A percentile compares a stretch with the other conserved stretches of the same genome.
phyloP scores from a whole-genome alignment of 2,888 invertebrate species.

The Callyntrura guangdongensis region DNA sequence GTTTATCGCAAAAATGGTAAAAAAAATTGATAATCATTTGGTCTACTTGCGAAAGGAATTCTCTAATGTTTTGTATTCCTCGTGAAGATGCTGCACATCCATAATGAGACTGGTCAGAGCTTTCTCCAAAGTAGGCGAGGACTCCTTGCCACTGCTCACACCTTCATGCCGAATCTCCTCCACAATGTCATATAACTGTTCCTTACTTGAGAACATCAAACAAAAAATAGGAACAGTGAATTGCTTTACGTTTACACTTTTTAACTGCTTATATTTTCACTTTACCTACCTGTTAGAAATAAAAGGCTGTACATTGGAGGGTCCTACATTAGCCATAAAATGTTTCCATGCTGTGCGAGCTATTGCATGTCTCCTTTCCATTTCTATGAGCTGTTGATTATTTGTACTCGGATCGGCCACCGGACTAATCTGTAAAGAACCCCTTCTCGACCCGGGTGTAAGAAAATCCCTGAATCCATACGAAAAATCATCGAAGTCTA shows the following conservation, averaged over 20 bases:
- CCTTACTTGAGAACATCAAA: slow-evolving; percentile 67
- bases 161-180: slow-evolving; percentile 79
- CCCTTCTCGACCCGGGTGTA: slow-evolving; percentile 84
- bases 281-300: slow-evolving; percentile 77
- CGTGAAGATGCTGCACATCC: slow-evolving; percentile 87
- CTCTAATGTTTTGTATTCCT: slow-evolving; percentile 88
- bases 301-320: slow-evolving; percentile 85
- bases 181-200: slow-evolving; percentile 78
- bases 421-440: slow-evolving; percentile 82
- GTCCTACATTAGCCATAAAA: slow-evolving; percentile 85
- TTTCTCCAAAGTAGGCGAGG: slow-evolving; percentile 86
- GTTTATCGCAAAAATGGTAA: not conserved
- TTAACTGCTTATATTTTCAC: too few species aligned
- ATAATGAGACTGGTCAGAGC: slow-evolving; percentile 87
- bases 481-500: slow-evolving; percentile 87
- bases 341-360: slow-evolving; percentile 85
- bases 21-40: not conserved
- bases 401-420: slow-evolving; percentile 60
- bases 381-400: slow-evolving; percentile 80
- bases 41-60: slow-evolving; percentile 87
- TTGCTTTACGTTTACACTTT: too few species aligned
- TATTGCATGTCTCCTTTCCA: slow-evolving; percentile 85
- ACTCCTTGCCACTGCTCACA: slow-evolving; percentile 55
- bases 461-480: slow-evolving; percentile 87
- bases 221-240: slow-evolving; percentile 10